These are phyloP conservation scores for rat (Rattus norvegicus) DNA, from an alignment of 2,113 vertebrate genomes.

Conservation along the genomic window GRCr8 NC_086024.1:33960501-33961000, in stretches of 20 bases:
- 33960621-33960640: neutral
- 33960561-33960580: conserved; percentile 52
- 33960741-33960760: conserved; percentile 39
- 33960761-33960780: conserved; percentile 49
- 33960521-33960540: conserved; percentile 66
- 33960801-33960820: conserved; percentile 13
- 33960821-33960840: neutral
- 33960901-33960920: neutral
- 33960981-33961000: neutral
- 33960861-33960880: neutral
- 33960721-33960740: conserved; percentile 73
- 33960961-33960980: neutral
- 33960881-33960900: neutral
- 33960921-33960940: neutral
- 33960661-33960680: neutral
- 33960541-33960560: neutral
- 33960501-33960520: conserved; percentile 65
- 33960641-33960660: neutral
- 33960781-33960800: conserved; percentile 43
- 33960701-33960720: conserved; percentile 69
- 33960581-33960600: neutral
- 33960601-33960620: conserved; percentile 43
- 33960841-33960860: neutral
- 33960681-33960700: neutral
- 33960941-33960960: conserved; percentile 1